Conservation (phyloP, 1,140 invertebrate genomes). For the Heliconius hermathena region DNA sequence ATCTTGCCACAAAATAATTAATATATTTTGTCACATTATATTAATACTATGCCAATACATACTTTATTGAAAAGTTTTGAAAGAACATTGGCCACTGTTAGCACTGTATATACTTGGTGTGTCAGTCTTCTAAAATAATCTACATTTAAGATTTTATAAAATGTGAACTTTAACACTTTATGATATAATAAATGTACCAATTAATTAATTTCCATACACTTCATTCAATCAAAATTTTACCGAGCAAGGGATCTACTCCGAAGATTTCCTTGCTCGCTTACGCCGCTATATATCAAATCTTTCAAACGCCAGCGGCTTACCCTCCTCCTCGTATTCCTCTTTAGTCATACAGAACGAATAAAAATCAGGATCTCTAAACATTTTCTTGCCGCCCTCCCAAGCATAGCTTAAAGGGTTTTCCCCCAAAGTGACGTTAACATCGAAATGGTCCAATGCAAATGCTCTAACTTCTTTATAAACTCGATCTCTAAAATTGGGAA, state of each 20-base stretch:
- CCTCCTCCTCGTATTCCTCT: slow-evolving; percentile 95
- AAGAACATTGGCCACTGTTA: too few relatives aligned
- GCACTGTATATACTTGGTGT: too few relatives aligned
- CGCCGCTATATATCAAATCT: slow-evolving; percentile 85
- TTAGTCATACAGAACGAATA: slow-evolving; percentile 88
- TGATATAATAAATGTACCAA: too few relatives aligned
- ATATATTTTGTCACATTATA: too few relatives aligned
- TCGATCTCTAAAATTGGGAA: slow-evolving; percentile 92
- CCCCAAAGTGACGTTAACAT: slow-evolving; percentile 84
- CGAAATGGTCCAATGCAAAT: slow-evolving; percentile 88
- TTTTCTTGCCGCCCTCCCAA: slow-evolving; percentile 92
- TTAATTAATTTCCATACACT: neutral
- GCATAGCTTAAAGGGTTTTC: slow-evolving; percentile 91
- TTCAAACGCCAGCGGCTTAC: slow-evolving; percentile 86
- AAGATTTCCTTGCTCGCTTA: slow-evolving; percentile 66
- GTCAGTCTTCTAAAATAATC: too few relatives aligned
- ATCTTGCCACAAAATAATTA: too few relatives aligned
- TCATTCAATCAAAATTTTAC: slow-evolving; percentile 12
- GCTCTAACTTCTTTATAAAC: slow-evolving; percentile 91
- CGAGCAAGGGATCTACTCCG: slow-evolving; percentile 59
- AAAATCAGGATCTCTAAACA: slow-evolving; percentile 89
- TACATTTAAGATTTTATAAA: too few relatives aligned
- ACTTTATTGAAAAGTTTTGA: too few relatives aligned
- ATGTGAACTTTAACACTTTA: too few relatives aligned
- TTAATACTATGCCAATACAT: too few relatives aligned